Percentiles rank a stretch among this genome's conserved stretches.
phyloP scores from a whole-genome alignment of 2,113 vertebrate genomes.

The Natator depressus region DNA sequence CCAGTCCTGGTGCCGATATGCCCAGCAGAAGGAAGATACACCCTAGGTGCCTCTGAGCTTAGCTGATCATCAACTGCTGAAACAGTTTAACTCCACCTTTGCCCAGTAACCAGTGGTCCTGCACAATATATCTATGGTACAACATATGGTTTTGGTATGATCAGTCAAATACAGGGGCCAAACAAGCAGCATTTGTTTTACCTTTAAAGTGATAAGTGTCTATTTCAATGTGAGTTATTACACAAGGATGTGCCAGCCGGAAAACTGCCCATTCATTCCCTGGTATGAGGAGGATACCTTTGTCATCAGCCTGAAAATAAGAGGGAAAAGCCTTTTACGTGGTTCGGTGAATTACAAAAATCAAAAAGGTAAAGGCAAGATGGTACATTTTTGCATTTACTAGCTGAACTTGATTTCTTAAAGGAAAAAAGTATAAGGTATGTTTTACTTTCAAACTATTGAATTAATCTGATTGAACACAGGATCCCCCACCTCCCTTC shows the following conservation, averaged over 20 bases:
- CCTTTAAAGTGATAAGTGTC: slow-evolving; percentile 89
- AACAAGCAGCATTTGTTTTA: slow-evolving; percentile 21
- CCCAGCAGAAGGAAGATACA: not conserved
- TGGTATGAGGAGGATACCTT: slow-evolving; percentile 77
- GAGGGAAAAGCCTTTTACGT: not conserved
- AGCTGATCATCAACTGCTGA: not conserved
- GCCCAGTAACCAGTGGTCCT: not conserved
- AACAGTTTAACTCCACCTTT: not conserved
- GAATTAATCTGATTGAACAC: not conserved
- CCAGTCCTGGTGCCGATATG: not conserved
- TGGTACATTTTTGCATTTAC: not conserved
- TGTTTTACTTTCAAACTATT: not conserved
- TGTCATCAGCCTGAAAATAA: slow-evolving; percentile 72
- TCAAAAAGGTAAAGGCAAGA: not conserved
- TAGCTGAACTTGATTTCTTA: not conserved
- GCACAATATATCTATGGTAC: not conserved
- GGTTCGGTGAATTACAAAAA: not conserved
- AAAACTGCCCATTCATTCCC: slow-evolving; percentile 88
- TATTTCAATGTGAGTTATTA: slow-evolving; percentile 82
- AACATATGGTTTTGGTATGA: not conserved
- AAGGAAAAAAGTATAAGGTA: not conserved
- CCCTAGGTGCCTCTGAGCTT: not conserved
- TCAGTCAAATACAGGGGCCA: not conserved
- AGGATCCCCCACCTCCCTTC: not conserved
- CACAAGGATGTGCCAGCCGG: slow-evolving; percentile 80